Evolutionary conservation across 2,888 invertebrate species (phyloP).

Genomic region (Drosophila gaucha): DNA sequence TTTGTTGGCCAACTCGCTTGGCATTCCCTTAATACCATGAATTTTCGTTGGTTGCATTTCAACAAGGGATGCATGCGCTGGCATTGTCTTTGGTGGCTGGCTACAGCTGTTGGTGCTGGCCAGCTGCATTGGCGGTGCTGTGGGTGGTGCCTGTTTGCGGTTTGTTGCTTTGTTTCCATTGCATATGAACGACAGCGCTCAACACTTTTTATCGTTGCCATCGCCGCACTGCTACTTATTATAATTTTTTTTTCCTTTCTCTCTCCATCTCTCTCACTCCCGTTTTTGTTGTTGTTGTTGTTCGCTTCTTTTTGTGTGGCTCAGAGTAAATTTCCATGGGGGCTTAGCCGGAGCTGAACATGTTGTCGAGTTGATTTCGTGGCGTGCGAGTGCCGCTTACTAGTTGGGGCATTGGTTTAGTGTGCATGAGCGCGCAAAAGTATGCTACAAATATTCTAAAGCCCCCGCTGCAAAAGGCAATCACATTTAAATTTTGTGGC

Average conservation of each 20-base stretch:
- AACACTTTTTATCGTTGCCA: conserved; percentile 73
- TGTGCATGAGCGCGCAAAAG: conserved; percentile 52
- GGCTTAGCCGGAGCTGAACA: conserved; percentile 56
- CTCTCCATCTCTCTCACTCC: not conserved
- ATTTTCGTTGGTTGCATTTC: conserved; percentile 76
- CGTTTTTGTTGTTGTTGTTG: conserved; percentile 1
- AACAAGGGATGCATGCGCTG: conserved; percentile 53
- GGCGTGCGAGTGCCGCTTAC: conserved; percentile 52
- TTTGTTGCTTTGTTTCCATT: conserved; percentile 73
- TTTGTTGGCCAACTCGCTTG: conserved; percentile 67
- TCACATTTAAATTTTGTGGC: conserved; percentile 41
- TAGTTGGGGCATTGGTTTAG: conserved; percentile 55
- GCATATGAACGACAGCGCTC: conserved; percentile 76
- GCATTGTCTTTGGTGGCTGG: conserved; percentile 53
- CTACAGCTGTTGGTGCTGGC: conserved; percentile 24
- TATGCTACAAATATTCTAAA: conserved; percentile 44
- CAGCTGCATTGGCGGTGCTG: not conserved
- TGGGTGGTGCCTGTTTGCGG: conserved; percentile 46
- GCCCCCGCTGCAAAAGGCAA: conserved; percentile 31
- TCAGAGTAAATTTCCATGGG: conserved; percentile 72
- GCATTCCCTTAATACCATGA: conserved; percentile 77
- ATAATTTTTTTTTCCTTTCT: conserved; percentile 46
- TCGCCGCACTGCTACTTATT: conserved; percentile 71
- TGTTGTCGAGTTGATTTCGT: conserved; percentile 66
- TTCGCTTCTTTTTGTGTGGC: conserved; percentile 18